Evolutionary conservation across 2,113 vertebrate genomes (phyloP), one percentile per base, ranked within the genome.

Genomic region (Oncorhynchus nerka): DNA sequence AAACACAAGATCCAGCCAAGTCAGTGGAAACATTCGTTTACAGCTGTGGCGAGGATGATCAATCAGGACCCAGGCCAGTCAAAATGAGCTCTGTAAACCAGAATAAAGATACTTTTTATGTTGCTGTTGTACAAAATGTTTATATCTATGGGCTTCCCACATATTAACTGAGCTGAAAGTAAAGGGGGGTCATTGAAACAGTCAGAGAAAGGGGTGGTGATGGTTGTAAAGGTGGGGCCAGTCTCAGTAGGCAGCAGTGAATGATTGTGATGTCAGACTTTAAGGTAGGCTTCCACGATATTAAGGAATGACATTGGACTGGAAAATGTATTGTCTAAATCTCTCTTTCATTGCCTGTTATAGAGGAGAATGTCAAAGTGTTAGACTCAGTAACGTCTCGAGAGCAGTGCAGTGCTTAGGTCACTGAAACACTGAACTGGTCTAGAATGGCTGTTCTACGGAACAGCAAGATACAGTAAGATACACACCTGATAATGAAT

Each of bases 41-140:
- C 74, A 77, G 30, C 74, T 39, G 4, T 34, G 66, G 66, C 2
- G 66, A 78, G 45, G 57, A 34, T 7, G 64, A 75, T 59, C 30
- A 7, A 69, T 81, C 55, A 83, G 75, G 77, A 85, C 73, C 77
- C 61, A 74, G 72, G 61, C 61, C 78, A 79, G 70, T 91, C 85
- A 90, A 93, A 86, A 83, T 87, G 34, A 20, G 30, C 66, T 91
- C 74, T 94, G 83, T 92, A 72, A 72, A 45, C 9, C 57, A 51
- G 79, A 80, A 89, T 84, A 91, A 91, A 81, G 84, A 61, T 77
- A 70, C 16, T 81, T 90, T 45, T 45, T 87, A 76, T 90, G 72
- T 87, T 51, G 64, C 34, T 64, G 59, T 81, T 85, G 68, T 65
- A 66, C 75, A 80, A 84, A 81, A 39, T 78, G 65, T 70, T 86